Evolutionary conservation across 2,888 invertebrate genomes (phyloP).

Genomic region (Napeogenes inachia): DNA sequence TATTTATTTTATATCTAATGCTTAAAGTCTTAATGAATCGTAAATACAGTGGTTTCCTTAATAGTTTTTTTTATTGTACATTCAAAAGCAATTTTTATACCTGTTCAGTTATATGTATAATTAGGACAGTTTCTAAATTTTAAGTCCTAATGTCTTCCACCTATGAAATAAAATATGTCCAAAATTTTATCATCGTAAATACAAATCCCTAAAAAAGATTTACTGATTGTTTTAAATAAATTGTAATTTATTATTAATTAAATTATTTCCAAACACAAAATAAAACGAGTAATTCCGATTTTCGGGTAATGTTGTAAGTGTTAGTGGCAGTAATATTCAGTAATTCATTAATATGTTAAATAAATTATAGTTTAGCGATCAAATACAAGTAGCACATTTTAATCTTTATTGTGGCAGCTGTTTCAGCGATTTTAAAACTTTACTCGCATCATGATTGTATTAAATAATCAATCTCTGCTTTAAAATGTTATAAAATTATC

Average conservation of each 20-base stretch:
- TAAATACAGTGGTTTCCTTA: neutral
- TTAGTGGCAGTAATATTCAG: too few species aligned
- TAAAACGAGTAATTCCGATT: too few species aligned
- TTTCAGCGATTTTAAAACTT: neutral
- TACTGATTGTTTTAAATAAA: too few species aligned
- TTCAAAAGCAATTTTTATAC: too few species aligned
- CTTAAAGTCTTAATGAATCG: neutral
- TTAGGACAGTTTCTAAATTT: constrained; percentile 14
- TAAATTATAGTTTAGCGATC: too few species aligned
- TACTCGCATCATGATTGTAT: constrained; percentile 20
- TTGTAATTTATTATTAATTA: too few species aligned
- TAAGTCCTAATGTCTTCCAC: constrained; percentile 35
- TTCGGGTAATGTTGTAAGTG: too few species aligned
- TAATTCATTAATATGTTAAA: too few species aligned
- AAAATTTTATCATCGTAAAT: constrained; percentile 19
- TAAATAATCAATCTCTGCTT: constrained; percentile 27
- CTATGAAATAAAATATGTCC: constrained; percentile 27
- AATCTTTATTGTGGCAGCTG: too few species aligned
- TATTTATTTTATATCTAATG: constrained; percentile 5
- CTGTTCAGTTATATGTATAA: constrained; percentile 12
- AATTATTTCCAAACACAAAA: too few species aligned
- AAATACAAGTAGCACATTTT: too few species aligned
- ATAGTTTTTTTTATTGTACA: too few species aligned
- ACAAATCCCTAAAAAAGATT: constrained; percentile 1
- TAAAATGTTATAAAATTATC: constrained; percentile 22